These are phyloP conservation scores for Spatula clypeata DNA, from an alignment of 2,797 vertebrate species.

Conservation along the genomic window DNA sequence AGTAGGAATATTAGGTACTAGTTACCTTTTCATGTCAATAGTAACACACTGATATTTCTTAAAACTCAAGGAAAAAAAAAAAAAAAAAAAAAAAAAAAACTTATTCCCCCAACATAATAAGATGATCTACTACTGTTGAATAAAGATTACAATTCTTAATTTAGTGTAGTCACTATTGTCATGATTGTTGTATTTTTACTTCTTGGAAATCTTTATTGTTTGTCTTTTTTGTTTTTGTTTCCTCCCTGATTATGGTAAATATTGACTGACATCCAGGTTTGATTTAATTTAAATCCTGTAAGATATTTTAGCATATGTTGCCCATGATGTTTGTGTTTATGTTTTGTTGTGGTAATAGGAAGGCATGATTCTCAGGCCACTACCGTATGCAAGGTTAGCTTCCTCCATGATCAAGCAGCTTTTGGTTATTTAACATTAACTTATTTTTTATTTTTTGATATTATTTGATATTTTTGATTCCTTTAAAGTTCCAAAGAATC, in stretches of 20 bases:
- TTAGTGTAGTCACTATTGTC: not conserved
- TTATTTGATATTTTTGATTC: not conserved
- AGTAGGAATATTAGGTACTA: not conserved
- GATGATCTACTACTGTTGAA: not conserved
- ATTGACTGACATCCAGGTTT: not conserved
- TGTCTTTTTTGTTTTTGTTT: fast-evolving
- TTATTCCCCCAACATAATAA: not conserved
- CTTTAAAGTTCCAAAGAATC: not conserved
- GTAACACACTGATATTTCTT: not conserved
- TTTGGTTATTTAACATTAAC: not conserved
- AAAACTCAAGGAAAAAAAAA: not conserved
- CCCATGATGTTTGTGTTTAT: not conserved
- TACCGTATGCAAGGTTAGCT: not conserved
- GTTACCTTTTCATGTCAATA: not conserved
- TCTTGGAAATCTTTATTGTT: not conserved
- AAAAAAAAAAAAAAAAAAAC: not conserved
- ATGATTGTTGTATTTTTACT: not conserved
- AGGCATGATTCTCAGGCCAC: not conserved
- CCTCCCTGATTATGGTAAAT: fast-evolving
- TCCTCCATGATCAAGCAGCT: not conserved
- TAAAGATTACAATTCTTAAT: not conserved
- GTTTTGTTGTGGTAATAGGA: not conserved
- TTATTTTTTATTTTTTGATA: not conserved
- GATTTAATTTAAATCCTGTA: not conserved
- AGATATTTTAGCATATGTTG: not conserved